These are phyloP conservation scores for Asbolus verrucosus DNA, from an alignment of 1,140 invertebrate genomes.

Conservation along the genomic window DNA sequence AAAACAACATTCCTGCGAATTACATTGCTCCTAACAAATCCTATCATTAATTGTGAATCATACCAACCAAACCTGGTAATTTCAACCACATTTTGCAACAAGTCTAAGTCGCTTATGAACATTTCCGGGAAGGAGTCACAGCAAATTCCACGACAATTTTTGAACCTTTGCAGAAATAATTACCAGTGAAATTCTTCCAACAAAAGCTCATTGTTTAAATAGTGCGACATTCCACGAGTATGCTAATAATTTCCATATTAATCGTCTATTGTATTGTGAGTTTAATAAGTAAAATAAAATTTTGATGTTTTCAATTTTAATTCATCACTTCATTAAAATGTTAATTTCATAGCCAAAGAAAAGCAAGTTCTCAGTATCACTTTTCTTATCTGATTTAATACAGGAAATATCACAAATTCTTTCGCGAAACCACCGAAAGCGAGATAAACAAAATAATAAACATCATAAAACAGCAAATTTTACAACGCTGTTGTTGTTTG, in stretches of 20 bases:
- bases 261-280: conserved; percentile 3
- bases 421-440: neutral
- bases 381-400: conserved; percentile 28
- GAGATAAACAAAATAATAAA: no score
- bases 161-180: no score
- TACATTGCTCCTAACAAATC: neutral
- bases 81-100: no score
- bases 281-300: neutral
- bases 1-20: conserved; percentile 18
- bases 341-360: neutral
- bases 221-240: neutral
- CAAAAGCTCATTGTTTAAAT: conserved; percentile 10
- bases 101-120: neutral
- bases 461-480: conserved; percentile 1
- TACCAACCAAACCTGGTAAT: conserved; percentile 1
- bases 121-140: conserved; percentile 9
- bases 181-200: neutral
- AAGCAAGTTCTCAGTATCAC: conserved; percentile 15
- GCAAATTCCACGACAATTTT: neutral
- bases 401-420: conserved; percentile 16
- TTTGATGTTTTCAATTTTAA: conserved; percentile 2
- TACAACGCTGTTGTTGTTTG: no score
- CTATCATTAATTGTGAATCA: conserved; percentile 13
- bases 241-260: conserved; percentile 10
- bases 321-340: neutral